phyloP scores from a whole-genome alignment of 2,797 vertebrate species.

The Mormyrops boulengeri region DNA sequence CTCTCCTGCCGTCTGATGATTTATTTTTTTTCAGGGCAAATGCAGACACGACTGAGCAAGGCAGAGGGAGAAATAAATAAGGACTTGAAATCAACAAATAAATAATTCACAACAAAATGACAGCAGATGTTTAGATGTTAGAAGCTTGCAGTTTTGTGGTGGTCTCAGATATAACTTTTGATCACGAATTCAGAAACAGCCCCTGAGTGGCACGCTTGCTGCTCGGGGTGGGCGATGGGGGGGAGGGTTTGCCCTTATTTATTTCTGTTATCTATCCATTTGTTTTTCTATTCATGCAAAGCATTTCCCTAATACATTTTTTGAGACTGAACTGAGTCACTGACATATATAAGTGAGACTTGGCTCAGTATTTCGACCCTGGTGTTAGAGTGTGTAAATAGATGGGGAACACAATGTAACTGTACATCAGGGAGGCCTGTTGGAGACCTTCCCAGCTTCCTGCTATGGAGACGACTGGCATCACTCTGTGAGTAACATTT shows the following conservation, averaged over 20 bases:
- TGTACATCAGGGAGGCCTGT: not conserved
- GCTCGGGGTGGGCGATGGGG: constrained; percentile 29
- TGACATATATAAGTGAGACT: not conserved
- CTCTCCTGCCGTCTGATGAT: constrained; percentile 28
- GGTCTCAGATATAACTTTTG: constrained; percentile 49
- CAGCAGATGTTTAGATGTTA: constrained; percentile 57
- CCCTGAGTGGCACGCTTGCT: constrained; percentile 50
- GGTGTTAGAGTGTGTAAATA: not conserved
- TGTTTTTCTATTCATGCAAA: constrained; percentile 4
- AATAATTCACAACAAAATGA: constrained; percentile 60
- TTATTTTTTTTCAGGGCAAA: constrained; percentile 33
- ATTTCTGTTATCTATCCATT: constrained; percentile 34
- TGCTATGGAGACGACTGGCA: not conserved
- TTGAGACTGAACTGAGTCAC: not conserved
- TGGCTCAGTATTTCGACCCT: not conserved
- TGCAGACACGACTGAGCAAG: constrained; percentile 22
- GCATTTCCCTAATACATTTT: not conserved
- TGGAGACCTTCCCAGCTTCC: not conserved
- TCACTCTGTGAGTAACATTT: constrained; percentile 13
- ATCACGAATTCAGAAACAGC: constrained; percentile 61
- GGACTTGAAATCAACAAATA: constrained; percentile 55
- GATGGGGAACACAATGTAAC: not conserved
- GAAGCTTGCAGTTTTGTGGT: constrained; percentile 52
- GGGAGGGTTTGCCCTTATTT: not conserved
- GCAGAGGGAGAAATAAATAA: constrained; percentile 23